Evolutionary conservation across 2,797 vertebrate species (phyloP), one percentile per base, ranked within the genome.

Genomic region (Acanthiza pusilla): DNA sequence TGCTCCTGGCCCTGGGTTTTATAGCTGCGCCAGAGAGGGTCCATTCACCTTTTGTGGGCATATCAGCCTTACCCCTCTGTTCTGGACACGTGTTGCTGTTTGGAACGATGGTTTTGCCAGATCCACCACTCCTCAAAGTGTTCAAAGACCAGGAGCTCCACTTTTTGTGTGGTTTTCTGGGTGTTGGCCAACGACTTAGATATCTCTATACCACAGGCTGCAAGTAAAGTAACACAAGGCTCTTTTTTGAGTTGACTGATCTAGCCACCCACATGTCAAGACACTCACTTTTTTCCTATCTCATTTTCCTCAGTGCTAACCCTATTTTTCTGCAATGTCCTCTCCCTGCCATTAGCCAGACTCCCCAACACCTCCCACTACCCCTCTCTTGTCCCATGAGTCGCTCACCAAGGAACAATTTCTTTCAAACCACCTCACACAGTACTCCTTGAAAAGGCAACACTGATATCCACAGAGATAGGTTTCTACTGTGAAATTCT

Each of bases 11-110:
- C 12, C 36, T 51, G 48, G 1, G 0, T 14, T 47, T 51, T 54
- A 38, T 23, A 43, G 16, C 8, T 65, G 58, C 14, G 63, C 16
- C 18, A 38, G 36, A 67, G 5, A 42, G 16, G 27, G 50, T 36
- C 14, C 2, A 0, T 1, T 5, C 3, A 60, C 13, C 2, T 40
- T 26, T 29, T 36, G 17, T 27, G 22, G 3, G 4, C 10, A 1
- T 10, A 36, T 43, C 42, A 92, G 20, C 21, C 8, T 66, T 23
- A 42, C 1, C 5, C 7, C 21, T 27, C 65, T 17, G 27, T 40
- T 51, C 23, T 55, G 45, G 12, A 5, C 55, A 19, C 1, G 4
- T 62, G 5, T 4, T 82, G 29, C 32, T 34, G 5, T 47, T 20
- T 76, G 55, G 14, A 43, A 6, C 3, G 2, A 57, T 17, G 29